Conservation (phyloP, 2,113 vertebrate genomes). For the Anarrhichthys ocellatus region DNA sequence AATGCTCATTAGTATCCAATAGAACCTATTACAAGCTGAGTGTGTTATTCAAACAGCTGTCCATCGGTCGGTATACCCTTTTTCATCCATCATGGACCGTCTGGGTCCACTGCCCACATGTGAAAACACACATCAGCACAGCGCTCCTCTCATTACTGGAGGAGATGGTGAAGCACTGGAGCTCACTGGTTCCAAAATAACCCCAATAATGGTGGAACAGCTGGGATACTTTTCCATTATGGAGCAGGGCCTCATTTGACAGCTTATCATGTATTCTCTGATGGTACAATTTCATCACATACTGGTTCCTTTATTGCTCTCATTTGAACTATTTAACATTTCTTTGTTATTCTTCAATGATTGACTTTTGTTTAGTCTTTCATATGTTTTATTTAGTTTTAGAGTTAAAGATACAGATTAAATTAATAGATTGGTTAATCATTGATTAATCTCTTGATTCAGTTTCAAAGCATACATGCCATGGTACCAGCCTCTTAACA, state of each 20-base stretch:
- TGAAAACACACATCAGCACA: conserved; percentile 39
- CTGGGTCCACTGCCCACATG: conserved; percentile 43
- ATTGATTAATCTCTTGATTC: background rate
- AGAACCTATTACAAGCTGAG: conserved; percentile 4
- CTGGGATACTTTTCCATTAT: conserved; percentile 52
- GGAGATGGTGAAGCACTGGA: conserved; percentile 31
- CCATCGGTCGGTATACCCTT: conserved; percentile 20
- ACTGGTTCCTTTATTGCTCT: background rate
- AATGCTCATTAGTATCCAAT: conserved; percentile 11
- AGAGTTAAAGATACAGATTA: background rate
- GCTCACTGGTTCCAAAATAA: conserved; percentile 50
- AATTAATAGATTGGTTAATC: background rate
- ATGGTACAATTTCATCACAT: conserved; percentile 27
- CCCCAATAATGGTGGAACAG: conserved; percentile 52
- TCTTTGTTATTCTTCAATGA: background rate
- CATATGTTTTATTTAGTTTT: background rate
- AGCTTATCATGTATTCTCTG: background rate
- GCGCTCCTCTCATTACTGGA: conserved; percentile 38
- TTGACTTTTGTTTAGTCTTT: background rate
- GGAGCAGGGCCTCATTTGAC: conserved; percentile 9
- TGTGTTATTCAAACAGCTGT: conserved; percentile 50
- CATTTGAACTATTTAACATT: background rate
- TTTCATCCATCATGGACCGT: conserved; percentile 44
- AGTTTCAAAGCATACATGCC: background rate
- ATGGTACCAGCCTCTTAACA: background rate